phyloP scores from a whole-genome alignment of 2,888 invertebrate genomes.

The Apoderus coryli region DNA sequence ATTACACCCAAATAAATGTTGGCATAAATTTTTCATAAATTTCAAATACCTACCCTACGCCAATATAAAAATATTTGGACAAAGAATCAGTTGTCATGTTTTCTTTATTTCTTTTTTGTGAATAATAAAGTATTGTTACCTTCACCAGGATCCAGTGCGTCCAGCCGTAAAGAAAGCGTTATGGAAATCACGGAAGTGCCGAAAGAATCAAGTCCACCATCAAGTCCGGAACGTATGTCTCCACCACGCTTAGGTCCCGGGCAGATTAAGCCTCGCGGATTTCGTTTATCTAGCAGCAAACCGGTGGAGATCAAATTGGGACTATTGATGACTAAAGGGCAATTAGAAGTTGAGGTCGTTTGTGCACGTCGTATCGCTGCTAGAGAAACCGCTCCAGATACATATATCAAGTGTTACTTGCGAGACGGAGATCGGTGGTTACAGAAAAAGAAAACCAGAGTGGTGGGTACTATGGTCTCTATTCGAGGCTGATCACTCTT shows the following conservation, averaged over 20 bases:
- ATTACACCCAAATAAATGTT: too few relatives aligned
- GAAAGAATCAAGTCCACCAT: slow-evolving; percentile 36
- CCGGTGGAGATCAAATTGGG: slow-evolving; percentile 77
- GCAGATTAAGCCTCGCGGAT: slow-evolving; percentile 66
- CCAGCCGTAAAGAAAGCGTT: slow-evolving; percentile 42
- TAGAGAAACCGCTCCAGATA: slow-evolving; percentile 65
- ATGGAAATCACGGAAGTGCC: slow-evolving; percentile 36
- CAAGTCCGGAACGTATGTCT: slow-evolving; percentile 37
- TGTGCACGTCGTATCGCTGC: slow-evolving; percentile 54
- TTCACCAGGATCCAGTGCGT: slow-evolving; percentile 26
- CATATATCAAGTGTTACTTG: slow-evolving; percentile 87
- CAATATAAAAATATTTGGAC: too few relatives aligned
- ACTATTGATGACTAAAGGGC: slow-evolving; percentile 80
- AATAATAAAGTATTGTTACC: too few relatives aligned
- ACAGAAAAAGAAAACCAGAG: slow-evolving; percentile 83
- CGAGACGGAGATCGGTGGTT: slow-evolving; percentile 79
- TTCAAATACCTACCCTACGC: too few relatives aligned
- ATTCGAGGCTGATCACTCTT: too few relatives aligned
- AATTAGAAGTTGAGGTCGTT: slow-evolving; percentile 76
- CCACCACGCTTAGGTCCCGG: slow-evolving; percentile 57
- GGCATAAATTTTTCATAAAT: too few relatives aligned
- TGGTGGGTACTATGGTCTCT: too few relatives aligned
- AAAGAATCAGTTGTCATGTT: too few relatives aligned
- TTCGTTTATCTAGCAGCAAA: slow-evolving; percentile 49
- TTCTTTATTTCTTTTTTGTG: too few relatives aligned